Base-by-base conservation (phyloP, 2,797 vertebrate genomes). In the Parambassis ranga region DNA sequence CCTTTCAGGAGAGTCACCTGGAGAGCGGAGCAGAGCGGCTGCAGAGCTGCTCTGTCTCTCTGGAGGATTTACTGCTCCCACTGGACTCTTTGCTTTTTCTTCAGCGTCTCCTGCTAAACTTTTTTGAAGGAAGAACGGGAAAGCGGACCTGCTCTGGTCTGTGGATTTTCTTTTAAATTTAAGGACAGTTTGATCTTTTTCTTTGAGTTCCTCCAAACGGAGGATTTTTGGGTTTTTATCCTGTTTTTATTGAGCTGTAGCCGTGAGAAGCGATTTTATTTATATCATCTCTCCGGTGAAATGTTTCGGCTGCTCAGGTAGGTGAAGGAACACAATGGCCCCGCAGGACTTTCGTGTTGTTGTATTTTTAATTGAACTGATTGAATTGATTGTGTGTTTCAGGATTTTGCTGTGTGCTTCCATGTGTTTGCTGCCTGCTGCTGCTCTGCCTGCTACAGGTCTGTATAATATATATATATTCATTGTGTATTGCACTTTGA, bases 391-490 rank as follows among this genome's bases (percentile, higher is more conserved):
- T 14, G 20, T 1, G 1, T 49, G 24, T 39, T 57, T 0, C 74
- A 92, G 90, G 69, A 1, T 72, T 1, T 5, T 86, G 9, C 22
- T 92, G 2, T 81, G 65, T 6, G 76, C 69, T 1, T 22, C 64
- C 10, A 19, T 77, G 15, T 62, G 59, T 31, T 71, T 78, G 20
- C 72, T 33, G 26, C 10, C 37, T 8, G 24, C 19, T 23, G 44
- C 52, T 42, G 67, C 53, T 33, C 9, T 42, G 7, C 62, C 65
- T 13, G 44, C 78, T 50, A 65, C 88, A 86, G 89, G 90, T 92
- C 61, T 14, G 77, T 10, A n/a, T n/a, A n/a, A n/a, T n/a, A n/a
- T n/a, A n/a, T n/a, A n/a, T n/a, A n/a, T n/a, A n/a, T n/a, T n/a
- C n/a, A n/a, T n/a, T n/a, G n/a, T 3, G 31, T n/a, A 2, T 6